phyloP scores from a whole-genome alignment of 2,797 vertebrate species.

The Squalus acanthias region DNA sequence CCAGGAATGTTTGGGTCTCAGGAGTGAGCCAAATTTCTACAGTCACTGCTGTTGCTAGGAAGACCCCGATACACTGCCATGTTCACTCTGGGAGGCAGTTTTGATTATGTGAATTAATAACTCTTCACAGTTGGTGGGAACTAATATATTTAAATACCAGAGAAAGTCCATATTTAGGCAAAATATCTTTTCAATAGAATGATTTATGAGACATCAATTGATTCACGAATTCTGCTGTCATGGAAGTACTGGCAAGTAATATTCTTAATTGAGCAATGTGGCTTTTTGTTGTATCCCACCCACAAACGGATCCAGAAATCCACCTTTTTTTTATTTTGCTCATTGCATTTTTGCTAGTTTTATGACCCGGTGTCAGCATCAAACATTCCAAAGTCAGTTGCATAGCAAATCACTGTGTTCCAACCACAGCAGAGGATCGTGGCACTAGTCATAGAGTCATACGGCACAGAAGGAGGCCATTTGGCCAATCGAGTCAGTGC shows the following conservation, averaged over 20 bases:
- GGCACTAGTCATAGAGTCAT: not conserved
- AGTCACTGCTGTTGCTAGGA: not conserved
- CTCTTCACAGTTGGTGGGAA: not conserved
- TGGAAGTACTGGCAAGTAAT: not conserved
- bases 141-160: not conserved
- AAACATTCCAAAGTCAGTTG: not conserved
- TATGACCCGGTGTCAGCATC: not conserved
- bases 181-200: not conserved
- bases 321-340: not conserved
- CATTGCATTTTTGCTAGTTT: not conserved
- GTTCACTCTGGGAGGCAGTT: not conserved
- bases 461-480: no score
- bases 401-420: not conserved
- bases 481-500: no score
- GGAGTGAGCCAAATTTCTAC: not conserved
- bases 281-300: not conserved
- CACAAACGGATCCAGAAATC: not conserved
- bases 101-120: not conserved
- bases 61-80: not conserved
- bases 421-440: not conserved
- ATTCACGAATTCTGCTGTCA: not conserved
- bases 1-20: not conserved
- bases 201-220: not conserved
- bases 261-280: not conserved
- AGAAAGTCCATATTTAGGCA: not conserved